Percentiles rank a stretch among this genome's conserved stretches.
phyloP scores from a whole-genome alignment of 2,888 invertebrate genomes.

The Torymus tubicola region DNA sequence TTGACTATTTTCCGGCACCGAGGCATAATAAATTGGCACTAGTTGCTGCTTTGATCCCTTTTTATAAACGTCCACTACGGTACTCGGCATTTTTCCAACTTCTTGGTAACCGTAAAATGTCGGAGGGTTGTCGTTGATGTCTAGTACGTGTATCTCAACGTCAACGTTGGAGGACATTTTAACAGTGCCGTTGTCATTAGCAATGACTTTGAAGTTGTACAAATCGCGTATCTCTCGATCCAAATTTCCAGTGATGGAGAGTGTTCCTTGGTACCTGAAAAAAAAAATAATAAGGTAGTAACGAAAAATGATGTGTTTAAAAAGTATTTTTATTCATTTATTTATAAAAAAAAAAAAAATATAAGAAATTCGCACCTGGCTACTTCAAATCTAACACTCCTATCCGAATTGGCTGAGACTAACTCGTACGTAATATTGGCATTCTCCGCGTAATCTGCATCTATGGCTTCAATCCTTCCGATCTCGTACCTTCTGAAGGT shows the following conservation, averaged over 20 bases:
- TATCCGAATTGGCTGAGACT: slow-evolving; percentile 76
- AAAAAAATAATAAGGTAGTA: background rate
- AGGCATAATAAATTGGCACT: slow-evolving; percentile 87
- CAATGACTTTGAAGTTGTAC: slow-evolving; percentile 85
- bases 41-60: slow-evolving; percentile 37
- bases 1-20: slow-evolving; percentile 85
- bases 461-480: slow-evolving; percentile 87
- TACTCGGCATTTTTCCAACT: slow-evolving; percentile 77
- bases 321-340: no score
- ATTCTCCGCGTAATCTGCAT: slow-evolving; percentile 88
- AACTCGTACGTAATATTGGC: slow-evolving; percentile 85
- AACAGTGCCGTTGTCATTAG: slow-evolving; percentile 84
- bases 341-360: no score
- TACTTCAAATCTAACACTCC: slow-evolving; percentile 80
- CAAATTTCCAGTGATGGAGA: slow-evolving; percentile 86
- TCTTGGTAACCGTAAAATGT: slow-evolving; percentile 88
- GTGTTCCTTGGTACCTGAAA: slow-evolving; percentile 78
- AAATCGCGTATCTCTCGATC: slow-evolving; percentile 86
- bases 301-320: no score
- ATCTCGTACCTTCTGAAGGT: slow-evolving; percentile 84
- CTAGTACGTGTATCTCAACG: slow-evolving; percentile 88
- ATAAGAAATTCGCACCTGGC: slow-evolving; percentile 71
- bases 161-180: slow-evolving; percentile 85
- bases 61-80: slow-evolving; percentile 76
- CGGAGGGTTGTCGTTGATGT: slow-evolving; percentile 90